Conservation (phyloP, 2,113 vertebrate genomes). For the Chunga burmeisteri region DNA sequence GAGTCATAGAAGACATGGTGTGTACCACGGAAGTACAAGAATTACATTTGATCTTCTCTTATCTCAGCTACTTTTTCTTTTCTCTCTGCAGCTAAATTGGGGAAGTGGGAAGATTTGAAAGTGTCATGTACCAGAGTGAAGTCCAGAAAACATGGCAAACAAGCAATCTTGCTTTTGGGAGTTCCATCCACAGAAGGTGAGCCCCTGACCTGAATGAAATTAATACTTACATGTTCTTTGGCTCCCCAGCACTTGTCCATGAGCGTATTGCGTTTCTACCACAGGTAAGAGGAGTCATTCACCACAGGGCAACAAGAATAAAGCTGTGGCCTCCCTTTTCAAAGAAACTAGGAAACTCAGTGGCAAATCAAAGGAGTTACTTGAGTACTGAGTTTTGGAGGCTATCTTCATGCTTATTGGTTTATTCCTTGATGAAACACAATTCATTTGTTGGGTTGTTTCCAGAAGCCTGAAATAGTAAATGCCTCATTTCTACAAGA, state of each 20-base stretch:
- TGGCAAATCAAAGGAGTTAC: not conserved
- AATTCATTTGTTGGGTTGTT: not conserved
- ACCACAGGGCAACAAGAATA: not conserved
- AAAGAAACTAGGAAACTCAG: not conserved
- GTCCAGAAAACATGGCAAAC: not conserved
- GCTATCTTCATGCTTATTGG: too few species aligned
- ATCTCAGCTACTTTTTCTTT: not conserved
- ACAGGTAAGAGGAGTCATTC: not conserved
- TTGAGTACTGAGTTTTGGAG: not conserved
- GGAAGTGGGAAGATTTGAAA: not conserved
- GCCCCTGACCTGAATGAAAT: not conserved
- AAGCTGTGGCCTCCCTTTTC: not conserved
- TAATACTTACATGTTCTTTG: not conserved
- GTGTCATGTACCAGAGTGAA: not conserved
- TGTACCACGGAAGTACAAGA: not conserved
- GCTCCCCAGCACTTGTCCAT: not conserved
- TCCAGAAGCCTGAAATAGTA: not conserved
- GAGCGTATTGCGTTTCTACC: not conserved
- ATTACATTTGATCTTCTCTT: not conserved
- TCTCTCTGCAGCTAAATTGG: slow-evolving; percentile 18
- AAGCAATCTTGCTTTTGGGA: not conserved
- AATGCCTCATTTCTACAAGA: not conserved
- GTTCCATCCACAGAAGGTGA: slow-evolving; percentile 1
- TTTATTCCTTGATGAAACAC: not conserved
- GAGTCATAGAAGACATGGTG: not conserved